Conservation (phyloP, 1,140 invertebrate genomes). For the Nephotettix cincticeps region DNA sequence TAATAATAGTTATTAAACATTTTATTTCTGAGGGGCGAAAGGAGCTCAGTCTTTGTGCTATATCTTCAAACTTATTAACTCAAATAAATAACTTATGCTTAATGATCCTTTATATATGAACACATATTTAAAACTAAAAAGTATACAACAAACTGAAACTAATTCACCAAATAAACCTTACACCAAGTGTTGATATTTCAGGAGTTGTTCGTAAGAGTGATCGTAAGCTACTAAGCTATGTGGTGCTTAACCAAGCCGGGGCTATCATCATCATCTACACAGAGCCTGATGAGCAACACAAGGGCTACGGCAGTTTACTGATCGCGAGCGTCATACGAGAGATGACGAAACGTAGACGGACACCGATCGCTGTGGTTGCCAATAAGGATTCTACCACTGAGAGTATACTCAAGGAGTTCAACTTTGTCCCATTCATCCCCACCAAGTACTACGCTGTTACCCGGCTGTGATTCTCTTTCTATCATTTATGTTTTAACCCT, state of each 20-base stretch:
- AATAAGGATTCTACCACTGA: neutral
- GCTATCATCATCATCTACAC: constrained; percentile 7
- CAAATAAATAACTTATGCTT: too few relatives aligned
- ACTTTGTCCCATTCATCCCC: constrained; percentile 14
- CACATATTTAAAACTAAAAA: too few relatives aligned
- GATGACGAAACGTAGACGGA: neutral
- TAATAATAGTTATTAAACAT: too few relatives aligned
- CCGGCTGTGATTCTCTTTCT: constrained; percentile 12
- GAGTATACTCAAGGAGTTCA: constrained; percentile 7
- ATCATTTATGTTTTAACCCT: neutral
- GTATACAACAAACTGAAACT: too few relatives aligned
- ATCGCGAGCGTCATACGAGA: neutral
- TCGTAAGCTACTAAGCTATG: constrained; percentile 1
- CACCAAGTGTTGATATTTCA: too few relatives aligned
- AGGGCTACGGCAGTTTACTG: neutral
- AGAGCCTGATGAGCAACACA: neutral
- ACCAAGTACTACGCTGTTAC: constrained; percentile 11
- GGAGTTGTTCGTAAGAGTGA: constrained; percentile 1
- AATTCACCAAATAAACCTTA: too few relatives aligned
- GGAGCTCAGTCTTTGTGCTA: too few relatives aligned
- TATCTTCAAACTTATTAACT: too few relatives aligned
- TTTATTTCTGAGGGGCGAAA: too few relatives aligned
- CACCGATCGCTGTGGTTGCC: neutral
- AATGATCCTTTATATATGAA: too few relatives aligned
- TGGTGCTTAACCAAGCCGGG: neutral